Evolutionary conservation across 2,113 vertebrate genomes (phyloP).

Genomic region (Thalassoma bifasciatum): DNA sequence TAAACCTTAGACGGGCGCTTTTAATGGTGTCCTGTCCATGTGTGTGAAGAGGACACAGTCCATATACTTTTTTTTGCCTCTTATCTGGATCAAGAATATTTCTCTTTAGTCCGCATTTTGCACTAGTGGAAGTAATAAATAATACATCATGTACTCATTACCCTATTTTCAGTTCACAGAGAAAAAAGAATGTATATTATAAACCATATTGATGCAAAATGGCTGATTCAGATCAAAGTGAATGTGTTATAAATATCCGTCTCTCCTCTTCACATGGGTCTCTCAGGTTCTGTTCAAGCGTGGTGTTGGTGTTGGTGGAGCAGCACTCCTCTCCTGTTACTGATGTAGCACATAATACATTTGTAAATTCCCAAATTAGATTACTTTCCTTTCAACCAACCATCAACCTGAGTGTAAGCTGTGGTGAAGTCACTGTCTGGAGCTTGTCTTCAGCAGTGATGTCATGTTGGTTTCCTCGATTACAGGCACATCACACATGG

Average conservation of each 20-base stretch:
- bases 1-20: too few species aligned
- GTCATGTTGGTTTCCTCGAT: slow-evolving; percentile 12
- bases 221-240: neutral
- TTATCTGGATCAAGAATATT: too few species aligned
- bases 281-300: slow-evolving; percentile 28
- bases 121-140: too few species aligned
- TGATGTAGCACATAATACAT: slow-evolving; percentile 53
- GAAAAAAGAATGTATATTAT: too few species aligned
- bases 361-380: slow-evolving; percentile 61
- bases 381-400: slow-evolving; percentile 63
- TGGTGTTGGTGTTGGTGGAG: neutral
- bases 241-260: neutral
- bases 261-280: neutral
- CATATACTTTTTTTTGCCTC: too few species aligned
- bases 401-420: slow-evolving; percentile 35
- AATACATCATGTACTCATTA: too few species aligned
- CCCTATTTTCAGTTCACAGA: too few species aligned
- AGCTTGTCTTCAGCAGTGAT: neutral
- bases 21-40: too few species aligned
- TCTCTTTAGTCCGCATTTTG: too few species aligned
- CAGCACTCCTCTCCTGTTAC: slow-evolving; percentile 57
- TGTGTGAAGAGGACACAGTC: too few species aligned
- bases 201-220: neutral
- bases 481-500: neutral
- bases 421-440: slow-evolving; percentile 1